Evolutionary conservation across 1,140 invertebrate species (phyloP).

Genomic region (Bombus consobrinus): DNA sequence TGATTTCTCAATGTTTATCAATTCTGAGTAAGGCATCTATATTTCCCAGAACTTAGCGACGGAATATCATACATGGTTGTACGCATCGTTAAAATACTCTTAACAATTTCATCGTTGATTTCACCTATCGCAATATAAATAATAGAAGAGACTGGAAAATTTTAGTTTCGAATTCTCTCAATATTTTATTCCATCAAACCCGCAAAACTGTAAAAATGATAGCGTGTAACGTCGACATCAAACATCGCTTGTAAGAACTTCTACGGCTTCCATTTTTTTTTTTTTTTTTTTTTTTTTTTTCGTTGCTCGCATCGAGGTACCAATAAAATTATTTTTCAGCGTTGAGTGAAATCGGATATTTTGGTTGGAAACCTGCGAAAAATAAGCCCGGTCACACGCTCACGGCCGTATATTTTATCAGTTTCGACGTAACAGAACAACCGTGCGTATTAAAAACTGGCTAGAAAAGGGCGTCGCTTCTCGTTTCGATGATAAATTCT

Average conservation of each 20-base stretch:
- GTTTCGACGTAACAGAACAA: background rate
- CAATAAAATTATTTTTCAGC: conserved; percentile 12
- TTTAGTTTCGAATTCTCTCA: conserved; percentile 30
- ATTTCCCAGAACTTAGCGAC: background rate
- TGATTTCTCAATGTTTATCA: background rate
- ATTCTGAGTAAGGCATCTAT: background rate
- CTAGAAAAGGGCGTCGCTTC: background rate
- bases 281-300: background rate
- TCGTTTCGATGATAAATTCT: conserved; percentile 42
- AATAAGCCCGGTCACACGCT: background rate
- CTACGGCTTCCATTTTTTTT: background rate
- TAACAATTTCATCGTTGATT: conserved; percentile 3
- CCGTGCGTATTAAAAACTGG: conserved; percentile 1
- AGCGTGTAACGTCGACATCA: background rate
- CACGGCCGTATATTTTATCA: background rate
- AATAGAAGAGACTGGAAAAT: background rate
- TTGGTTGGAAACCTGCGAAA: background rate
- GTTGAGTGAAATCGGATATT: conserved; percentile 21
- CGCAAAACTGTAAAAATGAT: conserved; percentile 34
- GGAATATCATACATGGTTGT: background rate
- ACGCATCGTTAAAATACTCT: background rate
- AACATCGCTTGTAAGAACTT: conserved; percentile 14
- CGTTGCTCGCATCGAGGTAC: background rate
- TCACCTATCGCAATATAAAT: background rate
- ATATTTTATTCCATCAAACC: conserved; percentile 9